These are phyloP conservation scores for Neolamprologus sp. DNA, from an alignment of 2,113 vertebrate species.

Conservation along the genomic window DNA sequence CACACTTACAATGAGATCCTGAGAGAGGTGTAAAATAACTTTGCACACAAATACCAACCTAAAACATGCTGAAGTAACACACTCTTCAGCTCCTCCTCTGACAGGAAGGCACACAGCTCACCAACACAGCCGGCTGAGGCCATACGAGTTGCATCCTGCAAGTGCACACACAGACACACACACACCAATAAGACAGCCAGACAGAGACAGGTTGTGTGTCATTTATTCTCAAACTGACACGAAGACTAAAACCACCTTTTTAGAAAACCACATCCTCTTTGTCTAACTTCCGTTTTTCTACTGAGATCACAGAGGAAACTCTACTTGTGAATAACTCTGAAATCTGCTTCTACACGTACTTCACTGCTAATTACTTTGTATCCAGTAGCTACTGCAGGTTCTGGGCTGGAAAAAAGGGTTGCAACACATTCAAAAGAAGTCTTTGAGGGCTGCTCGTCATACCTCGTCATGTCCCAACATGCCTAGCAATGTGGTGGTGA, in stretches of 20 bases:
- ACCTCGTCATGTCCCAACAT: constrained; percentile 99
- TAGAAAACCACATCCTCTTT: constrained; percentile 64
- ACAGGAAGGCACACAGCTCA: constrained; percentile 89
- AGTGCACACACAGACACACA: not conserved
- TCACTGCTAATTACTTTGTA: not conserved
- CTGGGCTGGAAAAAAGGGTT: not conserved
- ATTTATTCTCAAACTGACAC: not conserved
- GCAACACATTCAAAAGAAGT: not conserved
- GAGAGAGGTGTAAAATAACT: not conserved
- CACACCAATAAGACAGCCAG: not conserved
- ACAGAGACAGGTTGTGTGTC: not conserved
- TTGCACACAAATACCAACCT: constrained; percentile 66
- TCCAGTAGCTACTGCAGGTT: not conserved
- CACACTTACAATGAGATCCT: not conserved
- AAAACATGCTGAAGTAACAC: constrained; percentile 86
- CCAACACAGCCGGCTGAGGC: constrained; percentile 91
- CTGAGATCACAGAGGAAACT: constrained; percentile 2
- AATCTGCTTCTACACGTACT: not conserved
- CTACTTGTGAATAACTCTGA: not conserved
- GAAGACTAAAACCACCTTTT: constrained; percentile 9
- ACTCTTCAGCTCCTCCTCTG: constrained; percentile 84
- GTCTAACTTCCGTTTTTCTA: constrained; percentile 39
- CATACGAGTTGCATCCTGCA: constrained; percentile 91
- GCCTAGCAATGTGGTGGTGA: constrained; percentile 80
- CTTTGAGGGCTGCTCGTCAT: constrained; percentile 9